Evolutionary conservation across 2,113 vertebrate species (phyloP).

Genomic region (Hemiprocne comata): DNA sequence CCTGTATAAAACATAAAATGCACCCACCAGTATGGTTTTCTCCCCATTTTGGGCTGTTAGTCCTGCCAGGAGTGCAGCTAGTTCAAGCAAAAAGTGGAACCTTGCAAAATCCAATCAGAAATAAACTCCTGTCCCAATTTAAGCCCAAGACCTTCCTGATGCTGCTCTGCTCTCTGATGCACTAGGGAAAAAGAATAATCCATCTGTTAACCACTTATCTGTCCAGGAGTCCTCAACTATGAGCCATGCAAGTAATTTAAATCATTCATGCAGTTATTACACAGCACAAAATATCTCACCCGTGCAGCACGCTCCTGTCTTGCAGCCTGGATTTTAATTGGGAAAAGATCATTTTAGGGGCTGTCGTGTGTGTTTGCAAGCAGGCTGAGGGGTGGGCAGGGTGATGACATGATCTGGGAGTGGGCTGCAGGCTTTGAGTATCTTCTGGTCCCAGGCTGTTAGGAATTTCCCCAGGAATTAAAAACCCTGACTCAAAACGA

Average conservation of each 20-base stretch:
- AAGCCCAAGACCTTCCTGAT: neutral
- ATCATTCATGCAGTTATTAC: constrained; percentile 2
- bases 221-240: neutral
- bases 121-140: rapidly evolving
- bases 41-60: neutral
- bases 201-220: neutral
- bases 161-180: neutral
- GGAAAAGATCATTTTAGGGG: neutral
- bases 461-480: neutral
- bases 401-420: rapidly evolving
- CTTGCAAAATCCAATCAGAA: neutral
- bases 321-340: neutral
- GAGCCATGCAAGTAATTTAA: neutral
- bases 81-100: neutral
- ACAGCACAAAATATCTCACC: neutral
- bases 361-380: neutral
- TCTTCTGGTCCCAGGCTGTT: rapidly evolving
- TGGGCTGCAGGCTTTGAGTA: neutral
- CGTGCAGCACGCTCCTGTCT: rapidly evolving
- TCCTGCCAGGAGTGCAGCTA: neutral
- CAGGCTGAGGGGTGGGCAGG: rapidly evolving
- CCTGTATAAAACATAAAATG: neutral
- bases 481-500: neutral
- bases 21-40: neutral
- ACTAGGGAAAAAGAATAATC: neutral